Evolutionary conservation across 1,140 invertebrate genomes (phyloP), one percentile per base, ranked within the genome.

Genomic region (Drosophila lacteicornis): DNA sequence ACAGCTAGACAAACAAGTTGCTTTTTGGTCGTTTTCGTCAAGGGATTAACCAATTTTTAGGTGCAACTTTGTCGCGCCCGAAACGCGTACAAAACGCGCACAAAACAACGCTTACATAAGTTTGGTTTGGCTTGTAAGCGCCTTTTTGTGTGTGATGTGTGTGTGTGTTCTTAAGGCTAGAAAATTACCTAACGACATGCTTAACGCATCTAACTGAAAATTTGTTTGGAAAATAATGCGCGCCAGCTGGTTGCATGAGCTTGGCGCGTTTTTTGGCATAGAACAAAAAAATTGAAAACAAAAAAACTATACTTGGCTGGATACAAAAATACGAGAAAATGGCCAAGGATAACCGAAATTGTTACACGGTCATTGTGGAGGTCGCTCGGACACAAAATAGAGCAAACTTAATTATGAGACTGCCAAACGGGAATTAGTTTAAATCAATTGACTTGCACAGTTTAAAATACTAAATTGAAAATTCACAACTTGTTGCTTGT

Each of bases 331-430:
- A 12, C 33, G 33, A 36, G 33, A 25, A 25, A 46, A n/a, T 45
- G 57, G 13, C 11, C 22, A 57, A n/a, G 17, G 53, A 63, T 43
- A 71, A 62, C 83, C 83, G 76, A 87, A 87, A 87, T 87, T 83
- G 84, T 88, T 83, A 87, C 84, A 87, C 84, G 84, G 84, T 77
- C 84, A 87, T 88, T 88, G 80, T 74, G 84, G 84, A 87, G 84
- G 84, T 90, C 84, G 82, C 67, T 68, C 60, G 36, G 25, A 78
- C 75, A 68, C 68, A 51, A 70, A 53, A 71, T 38, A 75, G 58
- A 60, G 46, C 53, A 36, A 69, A 56, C 55, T 56, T 47, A 70
- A 46, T 70, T 68, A 12, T 38, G 46, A 45, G 71, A 66, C 65
- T 80, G 79, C 69, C 79, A 79, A 66, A 47, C 49, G 49, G 33